phyloP scores from a whole-genome alignment of 2,888 invertebrate species.

The Zonitis immaculata region DNA sequence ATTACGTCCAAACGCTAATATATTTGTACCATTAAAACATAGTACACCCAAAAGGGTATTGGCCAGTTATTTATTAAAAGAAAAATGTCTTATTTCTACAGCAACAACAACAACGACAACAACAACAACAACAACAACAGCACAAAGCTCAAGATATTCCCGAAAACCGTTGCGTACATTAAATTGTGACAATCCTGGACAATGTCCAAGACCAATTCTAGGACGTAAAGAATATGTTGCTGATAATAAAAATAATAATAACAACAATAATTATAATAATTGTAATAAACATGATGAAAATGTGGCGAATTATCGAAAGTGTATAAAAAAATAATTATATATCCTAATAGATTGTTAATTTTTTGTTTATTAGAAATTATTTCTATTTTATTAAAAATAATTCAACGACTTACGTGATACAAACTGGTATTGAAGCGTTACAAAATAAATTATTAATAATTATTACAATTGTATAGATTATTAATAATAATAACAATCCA shows the following conservation, averaged over 20 bases:
- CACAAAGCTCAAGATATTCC: constrained; percentile 17
- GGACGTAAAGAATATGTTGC: constrained; percentile 2
- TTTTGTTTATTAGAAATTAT: neutral
- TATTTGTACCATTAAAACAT: neutral
- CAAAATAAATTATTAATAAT: constrained; percentile 4
- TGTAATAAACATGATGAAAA: neutral
- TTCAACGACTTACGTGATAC: constrained; percentile 25
- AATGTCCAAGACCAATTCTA: constrained; percentile 1
- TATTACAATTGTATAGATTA: neutral
- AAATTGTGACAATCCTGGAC: neutral
- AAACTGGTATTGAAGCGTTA: constrained; percentile 17
- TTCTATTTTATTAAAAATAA: neutral
- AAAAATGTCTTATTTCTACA: neutral
- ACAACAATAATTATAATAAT: neutral
- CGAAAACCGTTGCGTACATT: constrained; percentile 6
- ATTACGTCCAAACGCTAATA: neutral
- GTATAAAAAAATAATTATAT: too few relatives aligned
- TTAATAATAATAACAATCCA: constrained; percentile 3
- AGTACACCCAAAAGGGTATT: neutral
- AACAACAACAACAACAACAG: neutral
- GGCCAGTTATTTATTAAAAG: neutral
- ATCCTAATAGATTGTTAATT: neutral
- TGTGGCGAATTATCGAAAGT: neutral
- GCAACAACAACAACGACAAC: neutral
- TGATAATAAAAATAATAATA: neutral